A percentile compares a stretch with the other conserved stretches of the same genome.
phyloP scores from a whole-genome alignment of 2,888 invertebrate species.

The Onchidella celtica region DNA sequence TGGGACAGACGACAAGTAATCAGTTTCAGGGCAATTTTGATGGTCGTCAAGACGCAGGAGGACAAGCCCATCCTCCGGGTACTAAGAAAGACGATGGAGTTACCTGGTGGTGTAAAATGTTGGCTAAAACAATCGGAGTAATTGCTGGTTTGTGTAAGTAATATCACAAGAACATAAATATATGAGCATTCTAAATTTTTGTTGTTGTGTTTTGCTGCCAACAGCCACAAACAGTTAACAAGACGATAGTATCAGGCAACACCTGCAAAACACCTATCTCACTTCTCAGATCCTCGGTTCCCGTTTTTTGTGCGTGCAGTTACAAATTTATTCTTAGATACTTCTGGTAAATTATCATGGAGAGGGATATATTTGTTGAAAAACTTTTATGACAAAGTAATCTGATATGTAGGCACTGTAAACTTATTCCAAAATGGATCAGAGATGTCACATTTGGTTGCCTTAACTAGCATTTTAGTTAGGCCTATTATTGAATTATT shows the following conservation, averaged over 20 bases:
- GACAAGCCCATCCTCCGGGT: neutral
- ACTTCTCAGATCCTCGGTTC: too few relatives aligned
- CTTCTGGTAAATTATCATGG: neutral
- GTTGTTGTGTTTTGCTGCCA: too few relatives aligned
- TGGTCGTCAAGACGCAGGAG: neutral
- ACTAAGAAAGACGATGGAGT: slow-evolving; percentile 40
- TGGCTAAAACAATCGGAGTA: slow-evolving; percentile 36
- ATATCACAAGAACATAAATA: neutral
- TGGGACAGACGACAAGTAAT: slow-evolving; percentile 38
- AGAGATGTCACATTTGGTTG: too few relatives aligned
- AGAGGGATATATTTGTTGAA: neutral
- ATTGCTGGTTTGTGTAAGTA: slow-evolving; percentile 43
- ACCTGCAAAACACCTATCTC: too few relatives aligned
- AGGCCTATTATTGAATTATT: too few relatives aligned
- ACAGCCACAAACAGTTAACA: too few relatives aligned
- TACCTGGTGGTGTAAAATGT: slow-evolving; percentile 46
- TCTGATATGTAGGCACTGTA: too few relatives aligned
- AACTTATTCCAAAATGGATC: too few relatives aligned
- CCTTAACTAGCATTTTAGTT: too few relatives aligned
- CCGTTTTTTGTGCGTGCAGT: neutral
- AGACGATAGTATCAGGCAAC: too few relatives aligned
- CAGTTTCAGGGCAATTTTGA: neutral
- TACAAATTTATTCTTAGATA: neutral
- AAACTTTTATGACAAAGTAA: neutral
- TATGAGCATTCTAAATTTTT: neutral